Percentiles rank a stretch among this genome's conserved stretches.
Conservation (phyloP, 2,797 vertebrate genomes). For the Pristis pectinata region DNA sequence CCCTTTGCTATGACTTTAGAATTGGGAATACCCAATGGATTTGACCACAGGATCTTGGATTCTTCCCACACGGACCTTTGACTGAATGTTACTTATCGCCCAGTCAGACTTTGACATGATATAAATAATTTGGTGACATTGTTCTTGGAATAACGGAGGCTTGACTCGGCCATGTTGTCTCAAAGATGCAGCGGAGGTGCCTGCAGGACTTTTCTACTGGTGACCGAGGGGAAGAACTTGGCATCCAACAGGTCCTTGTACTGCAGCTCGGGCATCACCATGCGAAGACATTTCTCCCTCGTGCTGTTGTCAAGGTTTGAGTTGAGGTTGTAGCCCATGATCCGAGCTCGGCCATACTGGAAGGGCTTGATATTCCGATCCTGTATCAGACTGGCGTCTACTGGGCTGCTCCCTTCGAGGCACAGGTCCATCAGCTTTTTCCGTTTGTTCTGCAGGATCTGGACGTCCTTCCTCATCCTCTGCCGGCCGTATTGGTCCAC, state of each 20-base stretch:
- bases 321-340: constrained; percentile 74
- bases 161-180: too few species aligned
- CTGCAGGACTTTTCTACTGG: too few species aligned
- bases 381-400: constrained; percentile 69
- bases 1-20: too few species aligned
- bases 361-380: constrained; percentile 74
- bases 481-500: constrained; percentile 63
- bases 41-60: too few species aligned
- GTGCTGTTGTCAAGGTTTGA: constrained; percentile 61
- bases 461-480: constrained; percentile 66
- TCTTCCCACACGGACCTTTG: too few species aligned
- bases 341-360: constrained; percentile 75
- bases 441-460: constrained; percentile 58
- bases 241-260: constrained; percentile 81
- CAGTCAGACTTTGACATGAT: too few species aligned
- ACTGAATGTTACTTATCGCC: too few species aligned
- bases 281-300: constrained; percentile 62
- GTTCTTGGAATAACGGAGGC: too few species aligned
- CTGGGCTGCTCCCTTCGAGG: constrained; percentile 65
- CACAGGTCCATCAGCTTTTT: constrained; percentile 64
- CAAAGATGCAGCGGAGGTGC: too few species aligned
- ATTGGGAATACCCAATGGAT: too few species aligned
- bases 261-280: constrained; percentile 81
- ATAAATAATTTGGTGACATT: too few species aligned
- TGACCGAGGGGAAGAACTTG: constrained; percentile 50